Base-by-base conservation (phyloP, 1,140 invertebrate species). In the Asobara japonica region DNA sequence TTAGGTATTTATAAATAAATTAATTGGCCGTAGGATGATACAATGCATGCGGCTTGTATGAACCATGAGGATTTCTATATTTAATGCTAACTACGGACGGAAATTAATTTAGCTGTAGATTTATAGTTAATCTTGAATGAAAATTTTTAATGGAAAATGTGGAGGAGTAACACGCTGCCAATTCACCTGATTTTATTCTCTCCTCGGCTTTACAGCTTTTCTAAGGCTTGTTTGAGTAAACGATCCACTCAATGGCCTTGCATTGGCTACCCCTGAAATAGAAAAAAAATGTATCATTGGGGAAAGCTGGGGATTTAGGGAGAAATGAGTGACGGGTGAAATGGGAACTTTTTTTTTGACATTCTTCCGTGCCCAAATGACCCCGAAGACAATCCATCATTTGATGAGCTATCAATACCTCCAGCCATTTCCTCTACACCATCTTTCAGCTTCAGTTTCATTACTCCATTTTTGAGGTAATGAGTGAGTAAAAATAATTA, bases 1-100 rank as follows among this genome's bases (percentile, higher is more conserved):
- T 56, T 56, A 56, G 51, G 10, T 56, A 27, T 56, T 56, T 56
- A 56, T 56, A 56, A 56, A 56, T 56, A 56, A 56, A 25, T 10
- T 56, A 56, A 56, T 56, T 56, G 51, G 51, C 51, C 22, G 51
- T 56, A 27, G 51, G 51, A 25, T 56, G 22, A 56, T 56, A 56
- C 51, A 56, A 56, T 56, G 51, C 51, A 25, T 56, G 51, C 51
- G 51, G 6, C 6, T 6, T 25, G 22, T 25, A 56, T 56, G 25
- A 56, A 25, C 51, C 18, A 56, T 56, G 51, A 56, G 11, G 6
- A 22, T 27, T 20, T 56, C 51, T 56, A 56, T 6, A 10, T 56
- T 56, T 25, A 56, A 56, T 56, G 22, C 25, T 27, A 25, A 56
- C 18, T 56, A 56, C 18, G 8, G 25, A 10, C 2, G n/a, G 18